Evolutionary conservation across 2,888 invertebrate genomes (phyloP), one percentile per base, ranked within the genome.

Genomic region (Acholoe squamosa): DNA sequence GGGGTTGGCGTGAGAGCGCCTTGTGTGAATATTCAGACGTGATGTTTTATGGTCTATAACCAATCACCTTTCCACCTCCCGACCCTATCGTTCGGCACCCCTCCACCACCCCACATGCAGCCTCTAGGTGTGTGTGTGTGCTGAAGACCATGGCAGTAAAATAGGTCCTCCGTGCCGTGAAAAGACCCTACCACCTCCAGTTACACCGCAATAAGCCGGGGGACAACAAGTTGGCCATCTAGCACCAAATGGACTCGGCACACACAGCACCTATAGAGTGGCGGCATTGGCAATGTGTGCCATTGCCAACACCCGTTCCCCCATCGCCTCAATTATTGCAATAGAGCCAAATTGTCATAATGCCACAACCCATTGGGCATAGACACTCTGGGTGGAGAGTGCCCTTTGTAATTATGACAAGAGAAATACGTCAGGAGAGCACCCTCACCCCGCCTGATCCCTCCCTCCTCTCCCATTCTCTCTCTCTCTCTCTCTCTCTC

Each of bases 401-500:
- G n/a, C 25, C 80, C 80, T 80, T 80, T 80, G 80, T 80, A 80
- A 80, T 80, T 80, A 80, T 43, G 80, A 33, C 80, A 43, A 80
- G 80, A n/a, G 43, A 43, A 76, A 34, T 80, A 80, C 80, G 43
- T n/a, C 43, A 43, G 80, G 43, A 43, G 43, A 43, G 43, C 43
- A 43, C 43, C 43, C 61, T 19, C 22, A 19, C n/a, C 61, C 61
- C 22, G 61, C 61, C 61, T n/a, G 19, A 3, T 61, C 61, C 19
- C 43, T 43, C 43, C 10, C 43, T 43, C 3, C 43, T 43, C 43
- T 43, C 43, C 43, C 43, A 43, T 43, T 43, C 43, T 43, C 43
- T 10, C 43, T 43, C 10, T 43, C 61, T 61, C 61, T 19, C 22
- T 7, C 61, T 19, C 61, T n/a, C 61, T 61, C 61, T 61, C n/a